Conservation (phyloP, 1,140 invertebrate genomes). For the Drosophila watanabei region DNA sequence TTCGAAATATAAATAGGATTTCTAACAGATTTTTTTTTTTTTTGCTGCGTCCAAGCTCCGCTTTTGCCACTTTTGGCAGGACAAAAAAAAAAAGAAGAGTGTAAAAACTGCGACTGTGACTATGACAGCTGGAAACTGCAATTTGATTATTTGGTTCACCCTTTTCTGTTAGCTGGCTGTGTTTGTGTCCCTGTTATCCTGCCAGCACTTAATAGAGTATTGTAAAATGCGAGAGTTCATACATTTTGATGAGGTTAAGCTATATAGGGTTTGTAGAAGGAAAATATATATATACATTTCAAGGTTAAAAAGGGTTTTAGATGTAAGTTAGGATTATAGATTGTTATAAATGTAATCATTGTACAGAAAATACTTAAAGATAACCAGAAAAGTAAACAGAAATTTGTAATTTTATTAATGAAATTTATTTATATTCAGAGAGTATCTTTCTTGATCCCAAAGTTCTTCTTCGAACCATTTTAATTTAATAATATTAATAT, state of each 20-base stretch:
- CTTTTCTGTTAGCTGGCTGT: conserved; percentile 7
- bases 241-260: conserved; percentile 40
- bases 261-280: neutral
- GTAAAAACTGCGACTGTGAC: conserved; percentile 24
- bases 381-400: neutral
- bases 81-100: conserved; percentile 22
- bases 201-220: conserved; percentile 49
- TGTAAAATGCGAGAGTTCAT: conserved; percentile 48
- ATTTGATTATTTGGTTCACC: conserved; percentile 67
- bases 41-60: conserved; percentile 2
- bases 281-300: too few relatives aligned
- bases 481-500: conserved; percentile 2
- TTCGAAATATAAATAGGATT: conserved; percentile 84
- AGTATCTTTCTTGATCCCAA: too few relatives aligned
- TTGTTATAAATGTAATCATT: neutral
- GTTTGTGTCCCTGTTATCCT: conserved; percentile 15
- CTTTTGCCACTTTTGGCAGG: conserved; percentile 22
- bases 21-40: conserved; percentile 68
- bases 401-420: too few relatives aligned
- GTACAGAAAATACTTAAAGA: neutral
- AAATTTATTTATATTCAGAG: neutral
- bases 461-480: too few relatives aligned
- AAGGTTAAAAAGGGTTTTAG: conserved; percentile 10
- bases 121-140: conserved; percentile 77
- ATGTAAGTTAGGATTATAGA: neutral